Conservation (phyloP, 1,140 invertebrate genomes). For the Adoxophyes honmai region DNA sequence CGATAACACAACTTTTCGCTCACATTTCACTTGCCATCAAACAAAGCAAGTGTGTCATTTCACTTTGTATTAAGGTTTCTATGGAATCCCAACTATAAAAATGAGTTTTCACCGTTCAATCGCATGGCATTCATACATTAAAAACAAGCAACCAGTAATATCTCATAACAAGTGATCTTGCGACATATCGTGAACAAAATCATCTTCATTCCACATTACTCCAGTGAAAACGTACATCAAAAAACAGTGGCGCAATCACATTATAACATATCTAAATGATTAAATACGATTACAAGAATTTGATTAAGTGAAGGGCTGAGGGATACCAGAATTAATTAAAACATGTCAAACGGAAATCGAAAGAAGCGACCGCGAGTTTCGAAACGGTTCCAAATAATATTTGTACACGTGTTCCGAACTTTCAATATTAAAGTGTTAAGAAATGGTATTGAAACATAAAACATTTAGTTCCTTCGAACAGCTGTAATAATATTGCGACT, state of each 20-base stretch:
- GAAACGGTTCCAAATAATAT: not conserved
- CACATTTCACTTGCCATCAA: too few relatives aligned
- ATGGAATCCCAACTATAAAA: too few relatives aligned
- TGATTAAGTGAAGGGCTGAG: constrained; percentile 11
- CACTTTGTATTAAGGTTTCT: too few relatives aligned
- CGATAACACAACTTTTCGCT: too few relatives aligned
- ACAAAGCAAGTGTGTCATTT: too few relatives aligned
- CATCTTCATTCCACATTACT: not conserved
- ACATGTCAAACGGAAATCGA: not conserved
- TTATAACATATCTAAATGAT: not conserved
- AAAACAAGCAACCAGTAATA: too few relatives aligned
- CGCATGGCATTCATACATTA: too few relatives aligned
- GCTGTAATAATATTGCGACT: too few relatives aligned
- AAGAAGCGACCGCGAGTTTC: not conserved
- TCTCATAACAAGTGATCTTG: too few relatives aligned
- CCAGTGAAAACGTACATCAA: not conserved
- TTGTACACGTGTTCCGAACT: not conserved
- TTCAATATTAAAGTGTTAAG: not conserved
- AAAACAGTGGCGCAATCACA: too few relatives aligned
- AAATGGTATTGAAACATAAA: not conserved
- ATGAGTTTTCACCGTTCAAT: too few relatives aligned
- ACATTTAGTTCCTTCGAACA: too few relatives aligned
- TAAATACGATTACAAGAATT: constrained; percentile 1
- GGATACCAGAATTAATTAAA: constrained; percentile 11
- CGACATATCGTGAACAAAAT: not conserved